Evolutionary conservation across 2,113 vertebrate genomes (phyloP), one percentile per base, ranked within the genome.

Genomic region (Phylloscopus trochiloides): DNA sequence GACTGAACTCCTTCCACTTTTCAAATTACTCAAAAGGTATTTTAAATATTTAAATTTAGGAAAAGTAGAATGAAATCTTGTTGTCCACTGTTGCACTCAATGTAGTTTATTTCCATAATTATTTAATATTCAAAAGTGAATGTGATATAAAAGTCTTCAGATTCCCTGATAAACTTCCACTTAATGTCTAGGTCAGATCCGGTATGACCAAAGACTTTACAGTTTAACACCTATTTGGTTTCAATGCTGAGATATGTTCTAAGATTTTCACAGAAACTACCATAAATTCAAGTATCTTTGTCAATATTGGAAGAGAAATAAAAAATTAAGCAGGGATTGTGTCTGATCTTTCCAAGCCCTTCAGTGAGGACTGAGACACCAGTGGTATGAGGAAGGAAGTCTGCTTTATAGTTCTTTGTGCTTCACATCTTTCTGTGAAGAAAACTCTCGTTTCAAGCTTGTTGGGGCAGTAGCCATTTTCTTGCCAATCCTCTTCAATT

Each of bases 331-430:
- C 32, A 88, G 32, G 11, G 14, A 32, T 31, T 14, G 20, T 42
- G 29, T 85, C 71, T 1, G 3, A 83, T 45, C 19, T 76, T 80
- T 51, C 34, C 0, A 5, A 42, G 32, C 10, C 8, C 52, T 68
- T 50, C 0, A 0, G 10, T 31, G 31, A 94, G 59, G 31, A 54
- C 40, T 48, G 51, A 70, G 68, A 51, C 12, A 71, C 10, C 12
- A 15, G 18, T 0, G 3, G 10, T 16, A 16, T 29, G 61, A 54
- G 0, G 2, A 80, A 77, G 54, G 34, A 65, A 86, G 24, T 29
- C 22, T 1, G 1, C n/a, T 77, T 59, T 1, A 0, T 29, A 67
- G 14, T 6, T 38, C 17, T 61, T 47, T 47, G 26, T 48, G 55
- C 25, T 80, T 83, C 54, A 47, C 21, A 51, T 48, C 26, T 18